These are phyloP conservation scores for Teinopalpus imperialis DNA, from an alignment of 2,888 invertebrate species.

Conservation along the genomic window DNA sequence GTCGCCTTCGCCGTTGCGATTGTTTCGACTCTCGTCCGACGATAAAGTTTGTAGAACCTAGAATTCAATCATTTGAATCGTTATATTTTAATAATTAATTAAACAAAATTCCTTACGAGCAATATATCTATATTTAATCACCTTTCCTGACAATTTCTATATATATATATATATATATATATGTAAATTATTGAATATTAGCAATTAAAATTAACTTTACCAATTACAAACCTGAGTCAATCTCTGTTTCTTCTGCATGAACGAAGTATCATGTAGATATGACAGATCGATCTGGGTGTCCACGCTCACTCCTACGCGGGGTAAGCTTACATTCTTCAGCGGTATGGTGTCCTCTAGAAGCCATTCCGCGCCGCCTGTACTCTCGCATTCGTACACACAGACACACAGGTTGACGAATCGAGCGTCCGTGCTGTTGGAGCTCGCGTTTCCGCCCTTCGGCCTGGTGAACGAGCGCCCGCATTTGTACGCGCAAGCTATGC, in stretches of 20 bases:
- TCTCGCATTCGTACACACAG: conserved; percentile 99
- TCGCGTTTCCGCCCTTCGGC: conserved; percentile 89
- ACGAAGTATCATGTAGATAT: conserved; percentile 89
- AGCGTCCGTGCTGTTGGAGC: conserved; percentile 82
- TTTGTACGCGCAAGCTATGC: conserved; percentile 98
- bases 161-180: no score
- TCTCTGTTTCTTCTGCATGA: conserved; percentile 91
- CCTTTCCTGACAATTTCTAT: no score
- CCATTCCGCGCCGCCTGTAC: conserved; percentile 97
- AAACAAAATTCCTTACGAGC: no score
- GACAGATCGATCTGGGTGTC: conserved; percentile 92
- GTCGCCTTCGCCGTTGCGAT: conserved; percentile 79
- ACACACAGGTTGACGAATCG: conserved; percentile 95
- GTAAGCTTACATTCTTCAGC: conserved; percentile 94
- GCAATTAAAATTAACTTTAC: no score
- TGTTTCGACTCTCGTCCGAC: conserved; percentile 87
- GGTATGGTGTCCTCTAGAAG: conserved; percentile 97
- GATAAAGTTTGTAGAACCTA: conserved; percentile 89
- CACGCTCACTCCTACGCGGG: conserved; percentile 89
- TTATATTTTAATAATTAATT: no score
- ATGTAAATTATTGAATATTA: no score
- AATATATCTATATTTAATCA: no score
- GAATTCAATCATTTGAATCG: conserved; percentile 4
- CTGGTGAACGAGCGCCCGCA: conserved; percentile 94
- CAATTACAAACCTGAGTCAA: conserved; percentile 86